Conservation (phyloP, 53 echinoderm and acorn worm species). For the Echinarachnius parma region DNA sequence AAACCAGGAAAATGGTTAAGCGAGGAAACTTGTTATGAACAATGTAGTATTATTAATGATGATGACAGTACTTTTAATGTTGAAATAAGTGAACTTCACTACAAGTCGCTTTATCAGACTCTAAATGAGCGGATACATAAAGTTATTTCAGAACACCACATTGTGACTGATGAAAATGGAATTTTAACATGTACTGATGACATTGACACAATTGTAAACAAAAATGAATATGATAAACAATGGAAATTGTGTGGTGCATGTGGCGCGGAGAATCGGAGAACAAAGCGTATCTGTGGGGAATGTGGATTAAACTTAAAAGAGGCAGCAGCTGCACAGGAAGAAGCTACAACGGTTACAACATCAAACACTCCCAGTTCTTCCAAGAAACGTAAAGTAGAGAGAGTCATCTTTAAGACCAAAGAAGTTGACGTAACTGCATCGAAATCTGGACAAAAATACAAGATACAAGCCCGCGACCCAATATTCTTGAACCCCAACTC, state of each 20-base stretch:
- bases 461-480: background rate
- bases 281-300: background rate
- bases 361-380: background rate
- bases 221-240: background rate
- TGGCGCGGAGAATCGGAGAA: conserved; percentile 1
- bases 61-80: conserved; percentile 1
- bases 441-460: background rate
- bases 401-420: background rate
- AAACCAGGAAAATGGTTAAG: background rate
- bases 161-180: background rate
- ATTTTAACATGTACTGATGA: background rate
- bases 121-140: background rate
- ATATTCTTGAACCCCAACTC: conserved; percentile 17
- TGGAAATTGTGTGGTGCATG: background rate
- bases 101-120: background rate
- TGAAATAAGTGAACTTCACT: background rate
- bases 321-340: too few species aligned
- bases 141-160: background rate
- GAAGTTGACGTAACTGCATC: background rate
- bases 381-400: background rate
- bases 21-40: background rate
- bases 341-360: background rate
- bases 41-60: background rate
- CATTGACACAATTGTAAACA: background rate
- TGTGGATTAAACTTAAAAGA: background rate